These are phyloP conservation scores for Micrastur ruficollis DNA, from an alignment of 2,797 vertebrate genomes.

Conservation along the genomic window DNA sequence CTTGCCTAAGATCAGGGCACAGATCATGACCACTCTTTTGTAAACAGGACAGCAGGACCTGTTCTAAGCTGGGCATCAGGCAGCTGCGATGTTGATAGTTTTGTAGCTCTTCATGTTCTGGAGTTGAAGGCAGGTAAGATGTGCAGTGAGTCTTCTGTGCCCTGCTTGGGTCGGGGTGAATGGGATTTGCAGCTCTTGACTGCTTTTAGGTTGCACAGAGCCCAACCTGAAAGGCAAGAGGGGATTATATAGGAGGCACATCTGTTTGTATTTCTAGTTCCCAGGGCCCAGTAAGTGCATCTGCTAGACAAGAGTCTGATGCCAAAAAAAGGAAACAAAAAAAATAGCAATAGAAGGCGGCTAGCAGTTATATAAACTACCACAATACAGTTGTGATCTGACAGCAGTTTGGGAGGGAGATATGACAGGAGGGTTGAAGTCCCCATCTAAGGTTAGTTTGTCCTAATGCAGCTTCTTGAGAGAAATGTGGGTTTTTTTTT, in stretches of 20 bases:
- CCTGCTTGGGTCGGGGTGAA: conserved; percentile 72
- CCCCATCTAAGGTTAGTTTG: not conserved
- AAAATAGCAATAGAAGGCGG: not conserved
- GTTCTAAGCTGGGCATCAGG: not conserved
- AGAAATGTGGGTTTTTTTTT: not conserved
- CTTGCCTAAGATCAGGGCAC: not conserved
- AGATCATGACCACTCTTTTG: not conserved
- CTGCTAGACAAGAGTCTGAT: not conserved
- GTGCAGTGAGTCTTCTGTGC: conserved; percentile 64
- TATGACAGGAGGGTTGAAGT: not conserved
- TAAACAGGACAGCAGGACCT: not conserved
- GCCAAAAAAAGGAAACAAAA: not conserved
- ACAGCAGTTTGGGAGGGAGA: not conserved
- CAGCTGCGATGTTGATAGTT: conserved; percentile 39
- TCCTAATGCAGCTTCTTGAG: not conserved
- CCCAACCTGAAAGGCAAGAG: conserved; percentile 49
- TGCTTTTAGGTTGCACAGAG: conserved; percentile 34
- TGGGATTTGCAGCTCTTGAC: conserved; percentile 2
- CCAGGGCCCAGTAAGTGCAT: not conserved
- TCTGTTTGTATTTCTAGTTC: not conserved
- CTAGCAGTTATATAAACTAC: not conserved
- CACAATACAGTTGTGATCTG: not conserved
- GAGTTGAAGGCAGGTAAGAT: conserved; percentile 74
- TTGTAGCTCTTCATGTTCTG: conserved; percentile 70
- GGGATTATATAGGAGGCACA: not conserved